Conservation (phyloP, 2,113 vertebrate species). For the Passer domesticus region DNA sequence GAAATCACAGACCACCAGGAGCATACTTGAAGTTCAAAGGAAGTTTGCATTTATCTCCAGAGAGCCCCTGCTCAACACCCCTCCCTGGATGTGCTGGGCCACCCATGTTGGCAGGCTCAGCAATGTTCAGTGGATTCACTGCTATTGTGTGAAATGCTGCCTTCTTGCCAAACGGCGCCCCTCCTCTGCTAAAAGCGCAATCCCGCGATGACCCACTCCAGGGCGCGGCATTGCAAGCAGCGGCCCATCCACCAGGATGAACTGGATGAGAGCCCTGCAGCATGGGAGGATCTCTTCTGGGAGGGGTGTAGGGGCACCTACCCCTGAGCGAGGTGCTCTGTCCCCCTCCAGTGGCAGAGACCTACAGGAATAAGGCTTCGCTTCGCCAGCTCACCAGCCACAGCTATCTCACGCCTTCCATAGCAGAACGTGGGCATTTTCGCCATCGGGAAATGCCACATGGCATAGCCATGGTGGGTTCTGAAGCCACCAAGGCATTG, state of each 20-base stretch:
- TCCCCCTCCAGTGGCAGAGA: slow-evolving; percentile 60
- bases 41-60: neutral
- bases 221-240: slow-evolving; percentile 47
- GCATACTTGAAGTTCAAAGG: neutral
- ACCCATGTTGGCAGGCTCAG: neutral
- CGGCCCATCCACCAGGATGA: slow-evolving; percentile 48
- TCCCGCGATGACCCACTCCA: slow-evolving; percentile 40
- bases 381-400: neutral
- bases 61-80: neutral
- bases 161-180: slow-evolving; percentile 12
- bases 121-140: neutral
- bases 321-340: slow-evolving; percentile 13
- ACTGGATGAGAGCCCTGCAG: slow-evolving; percentile 40
- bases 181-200: slow-evolving; percentile 40
- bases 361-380: neutral
- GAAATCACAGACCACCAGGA: neutral
- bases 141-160: neutral
- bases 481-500: neutral
- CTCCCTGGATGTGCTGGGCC: neutral
- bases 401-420: neutral
- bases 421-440: neutral
- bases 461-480: accelerated
- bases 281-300: slow-evolving; percentile 40
- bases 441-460: neutral
- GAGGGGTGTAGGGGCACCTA: neutral